phyloP scores from a whole-genome alignment of 2,113 vertebrate species.

The Lycaon pictus region DNA sequence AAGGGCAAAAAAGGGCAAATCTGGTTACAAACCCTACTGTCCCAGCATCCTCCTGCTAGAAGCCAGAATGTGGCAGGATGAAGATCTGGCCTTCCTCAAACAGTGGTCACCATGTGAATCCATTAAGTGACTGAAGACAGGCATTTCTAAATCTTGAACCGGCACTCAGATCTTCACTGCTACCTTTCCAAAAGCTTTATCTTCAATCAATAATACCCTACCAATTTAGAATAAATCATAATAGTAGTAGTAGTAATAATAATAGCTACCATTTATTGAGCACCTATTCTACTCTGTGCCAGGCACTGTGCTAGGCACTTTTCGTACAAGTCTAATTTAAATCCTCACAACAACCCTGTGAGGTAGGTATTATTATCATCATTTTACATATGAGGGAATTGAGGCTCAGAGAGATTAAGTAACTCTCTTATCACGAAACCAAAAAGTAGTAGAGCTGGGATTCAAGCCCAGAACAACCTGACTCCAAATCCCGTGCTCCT shows the following conservation, averaged over 20 bases:
- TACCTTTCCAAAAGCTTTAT: slow-evolving; percentile 48
- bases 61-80: neutral
- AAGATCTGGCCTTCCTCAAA: neutral
- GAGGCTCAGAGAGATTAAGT: slow-evolving; percentile 80
- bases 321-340: slow-evolving; percentile 83
- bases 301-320: slow-evolving; percentile 82
- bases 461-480: slow-evolving; percentile 72
- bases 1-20: neutral
- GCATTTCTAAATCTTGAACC: neutral
- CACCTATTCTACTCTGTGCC: slow-evolving; percentile 83
- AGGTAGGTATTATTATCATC: slow-evolving; percentile 84
- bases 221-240: slow-evolving; percentile 49
- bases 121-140: neutral
- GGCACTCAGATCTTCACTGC: neutral
- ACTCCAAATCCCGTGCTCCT: slow-evolving; percentile 71
- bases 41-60: neutral
- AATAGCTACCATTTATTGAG: slow-evolving; percentile 84
- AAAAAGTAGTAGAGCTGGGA: slow-evolving; percentile 71
- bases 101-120: neutral
- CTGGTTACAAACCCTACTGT: neutral
- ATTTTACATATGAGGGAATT: slow-evolving; percentile 74
- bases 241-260: slow-evolving; percentile 46
- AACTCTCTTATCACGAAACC: slow-evolving; percentile 73
- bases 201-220: slow-evolving; percentile 42
- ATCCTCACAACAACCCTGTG: slow-evolving; percentile 86